Percentiles rank a stretch among this genome's conserved stretches.
phyloP scores from a whole-genome alignment of 2,113 vertebrate species.

The Nibea coibor region DNA sequence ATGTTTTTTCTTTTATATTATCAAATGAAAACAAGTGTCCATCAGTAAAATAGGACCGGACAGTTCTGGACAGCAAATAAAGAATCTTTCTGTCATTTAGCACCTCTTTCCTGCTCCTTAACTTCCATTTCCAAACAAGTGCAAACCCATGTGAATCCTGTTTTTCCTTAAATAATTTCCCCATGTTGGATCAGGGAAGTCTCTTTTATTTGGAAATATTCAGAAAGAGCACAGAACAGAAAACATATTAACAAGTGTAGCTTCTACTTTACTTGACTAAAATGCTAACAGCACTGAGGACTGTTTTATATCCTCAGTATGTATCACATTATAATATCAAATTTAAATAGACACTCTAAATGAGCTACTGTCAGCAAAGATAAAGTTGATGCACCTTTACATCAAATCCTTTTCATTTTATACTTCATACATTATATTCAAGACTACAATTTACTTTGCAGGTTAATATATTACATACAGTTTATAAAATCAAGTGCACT shows the following conservation, averaged over 20 bases:
- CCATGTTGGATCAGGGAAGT: background rate
- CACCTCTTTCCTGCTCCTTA: background rate
- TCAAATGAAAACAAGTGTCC: constrained; percentile 1
- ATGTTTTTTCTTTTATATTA: constrained; percentile 1
- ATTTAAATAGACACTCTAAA: background rate
- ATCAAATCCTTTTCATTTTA: background rate
- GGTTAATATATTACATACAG: background rate
- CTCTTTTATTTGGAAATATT: background rate
- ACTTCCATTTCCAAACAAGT: constrained; percentile 15
- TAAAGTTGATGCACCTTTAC: background rate
- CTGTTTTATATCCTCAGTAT: too few relatives aligned
- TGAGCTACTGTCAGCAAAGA: background rate
- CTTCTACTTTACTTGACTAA: background rate
- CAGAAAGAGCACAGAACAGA: background rate
- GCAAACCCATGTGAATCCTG: background rate
- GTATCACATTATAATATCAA: too few relatives aligned
- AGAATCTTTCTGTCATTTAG: background rate
- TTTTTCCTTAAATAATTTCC: background rate
- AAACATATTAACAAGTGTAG: background rate
- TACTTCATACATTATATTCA: background rate
- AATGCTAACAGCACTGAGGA: background rate
- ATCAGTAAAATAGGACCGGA: background rate
- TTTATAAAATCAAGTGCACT: background rate
- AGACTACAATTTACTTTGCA: background rate
- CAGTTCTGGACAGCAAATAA: background rate